Conservation (phyloP, 2,113 vertebrate genomes). For the Tachuris rubrigastra region DNA sequence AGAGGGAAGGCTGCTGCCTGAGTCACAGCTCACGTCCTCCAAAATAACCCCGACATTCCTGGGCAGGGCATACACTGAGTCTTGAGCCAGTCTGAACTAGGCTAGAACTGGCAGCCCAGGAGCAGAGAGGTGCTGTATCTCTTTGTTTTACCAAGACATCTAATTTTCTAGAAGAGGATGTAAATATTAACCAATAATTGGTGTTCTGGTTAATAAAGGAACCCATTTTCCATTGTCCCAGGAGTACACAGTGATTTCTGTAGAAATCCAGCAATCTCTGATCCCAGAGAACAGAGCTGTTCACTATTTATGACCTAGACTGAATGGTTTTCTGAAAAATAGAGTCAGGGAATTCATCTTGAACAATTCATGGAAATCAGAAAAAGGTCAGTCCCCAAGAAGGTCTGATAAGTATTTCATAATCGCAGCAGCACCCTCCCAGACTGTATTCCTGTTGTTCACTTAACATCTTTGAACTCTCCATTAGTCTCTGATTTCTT, state of each 20-base stretch:
- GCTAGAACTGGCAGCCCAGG: neutral
- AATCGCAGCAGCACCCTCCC: neutral
- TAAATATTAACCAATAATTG: conserved; percentile 12
- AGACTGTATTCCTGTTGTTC: neutral
- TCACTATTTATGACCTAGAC: neutral
- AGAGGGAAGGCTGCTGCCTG: neutral
- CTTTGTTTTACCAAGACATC: neutral
- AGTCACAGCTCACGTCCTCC: neutral
- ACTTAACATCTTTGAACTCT: neutral
- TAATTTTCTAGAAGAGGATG: neutral
- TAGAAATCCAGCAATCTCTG: neutral
- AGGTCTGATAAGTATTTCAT: neutral
- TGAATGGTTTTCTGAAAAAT: neutral
- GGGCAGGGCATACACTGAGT: neutral
- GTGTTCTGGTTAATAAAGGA: conserved; percentile 14
- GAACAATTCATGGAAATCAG: conserved; percentile 27
- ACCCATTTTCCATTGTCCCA: neutral
- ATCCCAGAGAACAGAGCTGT: neutral
- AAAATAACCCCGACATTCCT: neutral
- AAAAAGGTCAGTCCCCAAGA: neutral
- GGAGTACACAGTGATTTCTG: neutral
- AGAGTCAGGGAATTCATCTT: neutral
- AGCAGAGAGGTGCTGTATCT: neutral
- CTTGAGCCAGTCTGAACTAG: neutral
- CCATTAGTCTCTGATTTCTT: neutral